phyloP scores from a whole-genome alignment of 1,140 invertebrate genomes.

The Lysiphlebus fabarum region DNA sequence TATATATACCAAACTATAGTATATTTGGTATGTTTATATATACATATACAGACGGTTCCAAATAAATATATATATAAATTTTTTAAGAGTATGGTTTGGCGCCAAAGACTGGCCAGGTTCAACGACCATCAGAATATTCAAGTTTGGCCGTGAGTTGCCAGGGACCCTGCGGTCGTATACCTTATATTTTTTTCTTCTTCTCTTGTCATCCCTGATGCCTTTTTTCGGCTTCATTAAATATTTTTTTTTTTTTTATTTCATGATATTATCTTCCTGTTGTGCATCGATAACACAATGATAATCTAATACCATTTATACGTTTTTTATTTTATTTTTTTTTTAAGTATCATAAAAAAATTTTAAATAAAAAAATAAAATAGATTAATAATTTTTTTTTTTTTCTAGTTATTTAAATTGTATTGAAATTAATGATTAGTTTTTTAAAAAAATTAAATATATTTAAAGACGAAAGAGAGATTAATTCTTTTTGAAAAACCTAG shows the following conservation, averaged over 20 bases:
- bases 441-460: background rate
- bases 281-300: too few relatives aligned
- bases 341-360: too few relatives aligned
- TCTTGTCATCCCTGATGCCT: background rate
- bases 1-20: too few relatives aligned
- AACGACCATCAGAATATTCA: slow-evolving; percentile 52
- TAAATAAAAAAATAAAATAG: too few relatives aligned
- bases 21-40: slow-evolving; percentile 20
- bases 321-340: too few relatives aligned
- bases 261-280: too few relatives aligned
- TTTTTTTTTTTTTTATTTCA: background rate
- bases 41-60: slow-evolving; percentile 24
- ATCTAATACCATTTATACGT: too few relatives aligned
- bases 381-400: too few relatives aligned
- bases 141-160: slow-evolving; percentile 39
- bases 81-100: slow-evolving; percentile 42
- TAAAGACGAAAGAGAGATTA: slow-evolving; percentile 2
- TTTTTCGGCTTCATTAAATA: background rate
- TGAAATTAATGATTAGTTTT: too few relatives aligned
- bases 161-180: slow-evolving; percentile 30
- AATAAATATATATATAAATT: slow-evolving; percentile 13
- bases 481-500: slow-evolving; percentile 19
- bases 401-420: too few relatives aligned
- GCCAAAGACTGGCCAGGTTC: slow-evolving; percentile 46
- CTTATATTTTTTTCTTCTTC: slow-evolving; percentile 3